Percentiles rank a stretch among this genome's conserved stretches.
phyloP scores from a whole-genome alignment of 2,113 vertebrate genomes.

The Megaleporinus macrocephalus region DNA sequence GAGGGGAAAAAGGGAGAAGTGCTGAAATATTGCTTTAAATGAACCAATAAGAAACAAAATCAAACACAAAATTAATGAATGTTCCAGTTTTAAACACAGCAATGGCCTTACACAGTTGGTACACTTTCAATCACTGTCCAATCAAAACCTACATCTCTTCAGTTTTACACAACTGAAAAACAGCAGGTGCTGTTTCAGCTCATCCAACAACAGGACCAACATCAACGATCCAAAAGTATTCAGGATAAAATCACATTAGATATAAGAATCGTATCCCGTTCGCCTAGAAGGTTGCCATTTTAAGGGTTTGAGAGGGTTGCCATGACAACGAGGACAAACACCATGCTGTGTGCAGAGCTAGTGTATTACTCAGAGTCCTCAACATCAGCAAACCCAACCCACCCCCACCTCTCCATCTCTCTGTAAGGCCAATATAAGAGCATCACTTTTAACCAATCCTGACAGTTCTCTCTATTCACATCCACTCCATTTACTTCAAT shows the following conservation, averaged over 20 bases:
- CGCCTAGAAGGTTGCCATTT: not conserved
- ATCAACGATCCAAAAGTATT: too few relatives aligned
- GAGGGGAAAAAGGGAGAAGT: not conserved
- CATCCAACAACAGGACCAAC: too few relatives aligned
- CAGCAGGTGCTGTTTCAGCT: too few relatives aligned
- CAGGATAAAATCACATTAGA: too few relatives aligned
- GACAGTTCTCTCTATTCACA: constrained; percentile 39
- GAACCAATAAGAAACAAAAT: not conserved
- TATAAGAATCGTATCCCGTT: not conserved
- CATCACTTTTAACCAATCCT: constrained; percentile 34
- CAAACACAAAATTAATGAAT: not conserved
- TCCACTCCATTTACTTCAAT: constrained; percentile 29
- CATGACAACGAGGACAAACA: not conserved
- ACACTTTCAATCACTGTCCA: not conserved
- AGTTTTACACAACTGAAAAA: too few relatives aligned
- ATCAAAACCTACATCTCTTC: too few relatives aligned
- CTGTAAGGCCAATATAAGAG: not conserved
- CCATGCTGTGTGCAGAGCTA: not conserved
- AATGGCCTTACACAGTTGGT: too few relatives aligned
- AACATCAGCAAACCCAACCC: not conserved
- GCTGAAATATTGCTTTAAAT: not conserved
- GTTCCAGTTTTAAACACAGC: not conserved
- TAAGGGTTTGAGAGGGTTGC: not conserved
- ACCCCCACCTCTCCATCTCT: not conserved
- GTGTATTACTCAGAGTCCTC: not conserved